Evolutionary conservation across 2,888 invertebrate genomes (phyloP).

Genomic region (Catocala sponsa): DNA sequence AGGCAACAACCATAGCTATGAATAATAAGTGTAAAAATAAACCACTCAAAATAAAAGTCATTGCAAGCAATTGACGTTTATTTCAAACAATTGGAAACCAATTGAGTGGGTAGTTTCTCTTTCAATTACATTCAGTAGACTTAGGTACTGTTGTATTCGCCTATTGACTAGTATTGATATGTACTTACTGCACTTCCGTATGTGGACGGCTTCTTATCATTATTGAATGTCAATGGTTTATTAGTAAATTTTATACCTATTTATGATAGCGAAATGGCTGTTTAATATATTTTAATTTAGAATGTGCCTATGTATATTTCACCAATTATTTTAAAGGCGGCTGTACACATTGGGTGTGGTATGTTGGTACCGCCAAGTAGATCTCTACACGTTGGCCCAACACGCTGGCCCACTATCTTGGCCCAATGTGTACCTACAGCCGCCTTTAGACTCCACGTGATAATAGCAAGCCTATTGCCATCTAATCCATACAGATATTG

Average conservation of each 20-base stretch:
- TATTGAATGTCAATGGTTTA: conserved; percentile 3
- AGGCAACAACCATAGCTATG: not conserved
- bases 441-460: too few species aligned
- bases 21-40: not conserved
- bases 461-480: too few species aligned
- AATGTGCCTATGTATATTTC: too few species aligned
- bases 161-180: not conserved
- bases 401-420: too few species aligned
- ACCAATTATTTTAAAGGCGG: too few species aligned
- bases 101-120: conserved; percentile 5
- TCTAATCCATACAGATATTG: too few species aligned
- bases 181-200: not conserved
- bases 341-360: too few species aligned
- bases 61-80: conserved; percentile 1
- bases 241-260: not conserved
- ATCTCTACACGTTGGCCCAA: too few species aligned
- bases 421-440: too few species aligned
- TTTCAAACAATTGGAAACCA: not conserved
- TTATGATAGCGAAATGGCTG: too few species aligned
- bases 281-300: too few species aligned
- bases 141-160: not conserved
- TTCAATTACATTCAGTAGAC: conserved; percentile 6
- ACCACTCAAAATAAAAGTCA: conserved; percentile 8
- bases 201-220: conserved; percentile 18
- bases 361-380: too few species aligned